Evolutionary conservation across 2,888 invertebrate genomes (phyloP), one percentile per base, ranked within the genome.

Genomic region (Drosophila fungiperda): DNA sequence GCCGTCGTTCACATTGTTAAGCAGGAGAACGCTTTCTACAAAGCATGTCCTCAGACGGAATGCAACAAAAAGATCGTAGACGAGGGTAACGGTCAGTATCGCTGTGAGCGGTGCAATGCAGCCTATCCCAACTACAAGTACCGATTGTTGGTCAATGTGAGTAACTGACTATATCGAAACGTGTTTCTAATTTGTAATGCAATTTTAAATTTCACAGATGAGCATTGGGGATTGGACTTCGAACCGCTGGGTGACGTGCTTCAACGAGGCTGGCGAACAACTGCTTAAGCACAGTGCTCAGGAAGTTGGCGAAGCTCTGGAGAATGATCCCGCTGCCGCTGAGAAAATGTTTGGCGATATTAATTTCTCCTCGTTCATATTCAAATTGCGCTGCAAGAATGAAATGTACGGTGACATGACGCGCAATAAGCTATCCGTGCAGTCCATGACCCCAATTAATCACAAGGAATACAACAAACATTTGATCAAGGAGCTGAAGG

Each of bases 51-150:
- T 0, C 94, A 95, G 58, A 95, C 96, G 1, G 95, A 95, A 60
- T 99, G 99, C 93, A 98, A 99, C 92, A 99, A 99, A 93, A 99
- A 99, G 93, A 94, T 99, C 0, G 94, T 98, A 11, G 98, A 99
- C 92, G 95, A 96, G 89, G 96, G 96, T 76, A 98, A 98, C 89
- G 98, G 97, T 0, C 94, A 96, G 91, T 99, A 95, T 93, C 94
- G 98, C 61, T 99, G 99, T 93, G 99, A 99, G 92, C 99, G 99
- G 93, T 99, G 99, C 92, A 95, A 96, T 89, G 94, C 95, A 63
- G 97, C 97, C 78, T 97, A 95, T 91, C 96, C 96, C 0, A 96
- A 96, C 82, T 99, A 96, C 93, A 97, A 97, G 90, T 98, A 97
- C 93, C 95, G 99, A 50, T 94, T 98, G 77, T 94, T 99, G 62